Conservation (phyloP, 1,140 invertebrate species). For the Drosophila arizonae region DNA sequence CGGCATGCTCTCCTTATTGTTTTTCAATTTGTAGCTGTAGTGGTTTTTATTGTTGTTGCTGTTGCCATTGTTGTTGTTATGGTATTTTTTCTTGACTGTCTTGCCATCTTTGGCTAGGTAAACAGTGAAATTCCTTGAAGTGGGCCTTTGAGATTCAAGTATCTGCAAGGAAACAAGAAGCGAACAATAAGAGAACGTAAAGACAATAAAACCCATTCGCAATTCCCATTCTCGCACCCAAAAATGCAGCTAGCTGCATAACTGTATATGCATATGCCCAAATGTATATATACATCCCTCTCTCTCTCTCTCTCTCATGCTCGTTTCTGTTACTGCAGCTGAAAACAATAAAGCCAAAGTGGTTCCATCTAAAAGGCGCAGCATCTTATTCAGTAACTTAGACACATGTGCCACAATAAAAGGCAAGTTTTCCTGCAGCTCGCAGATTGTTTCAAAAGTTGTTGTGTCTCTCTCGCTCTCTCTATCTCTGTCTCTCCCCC, state of each 20-base stretch:
- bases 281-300: too few species aligned
- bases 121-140: conserved; percentile 64
- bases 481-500: not conserved
- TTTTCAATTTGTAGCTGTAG: conserved; percentile 72
- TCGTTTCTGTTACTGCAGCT: not conserved
- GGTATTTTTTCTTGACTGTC: conserved; percentile 45
- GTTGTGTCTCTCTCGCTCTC: not conserved
- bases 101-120: conserved; percentile 58
- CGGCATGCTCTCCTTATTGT: conserved; percentile 52
- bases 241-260: conserved; percentile 25
- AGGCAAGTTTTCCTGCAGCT: conserved; percentile 29
- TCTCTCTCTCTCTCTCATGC: too few species aligned
- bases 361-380: conserved; percentile 5
- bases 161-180: conserved; percentile 61
- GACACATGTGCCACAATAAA: conserved; percentile 47
- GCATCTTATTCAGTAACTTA: conserved; percentile 15
- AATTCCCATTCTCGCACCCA: not conserved
- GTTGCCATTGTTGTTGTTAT: conserved; percentile 36
- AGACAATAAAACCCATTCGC: conserved; percentile 34
- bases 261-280: not conserved
- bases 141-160: conserved; percentile 76
- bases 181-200: conserved; percentile 29
- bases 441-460: not conserved
- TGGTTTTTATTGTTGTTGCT: conserved; percentile 53
- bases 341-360: conserved; percentile 29